phyloP scores from a whole-genome alignment of 23 tunicate genomes.

The Halocynthia roretzi region DNA sequence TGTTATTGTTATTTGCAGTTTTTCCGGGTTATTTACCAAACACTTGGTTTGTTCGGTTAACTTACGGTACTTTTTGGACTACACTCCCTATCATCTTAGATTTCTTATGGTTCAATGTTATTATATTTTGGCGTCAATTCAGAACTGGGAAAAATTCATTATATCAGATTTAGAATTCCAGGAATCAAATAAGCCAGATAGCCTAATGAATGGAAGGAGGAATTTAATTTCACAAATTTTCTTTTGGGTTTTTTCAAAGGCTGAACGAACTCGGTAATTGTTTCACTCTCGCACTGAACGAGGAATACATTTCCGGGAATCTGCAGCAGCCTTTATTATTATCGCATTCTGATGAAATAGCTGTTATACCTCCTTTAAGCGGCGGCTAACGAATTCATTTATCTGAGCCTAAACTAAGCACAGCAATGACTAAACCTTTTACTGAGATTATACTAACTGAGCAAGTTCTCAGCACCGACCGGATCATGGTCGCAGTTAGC shows the following conservation, averaged over 20 bases:
- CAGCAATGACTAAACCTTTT: slow-evolving; percentile 1
- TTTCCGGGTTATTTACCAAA: no score
- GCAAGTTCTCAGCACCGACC: not conserved
- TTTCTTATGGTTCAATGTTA: no score
- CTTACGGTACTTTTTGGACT: no score
- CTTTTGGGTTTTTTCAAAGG: not conserved
- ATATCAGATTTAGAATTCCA: no score
- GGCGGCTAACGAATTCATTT: not conserved
- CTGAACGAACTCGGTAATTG: not conserved
- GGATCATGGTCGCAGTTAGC: not conserved
- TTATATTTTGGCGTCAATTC: no score
- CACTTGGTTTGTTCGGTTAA: no score
- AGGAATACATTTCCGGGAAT: not conserved
- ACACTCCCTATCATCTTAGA: no score
- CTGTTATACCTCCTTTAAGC: not conserved
- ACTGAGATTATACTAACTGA: slow-evolving; percentile 14
- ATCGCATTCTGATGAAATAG: not conserved
- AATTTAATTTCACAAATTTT: no score
- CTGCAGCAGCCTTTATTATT: not conserved
- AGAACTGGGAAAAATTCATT: no score
- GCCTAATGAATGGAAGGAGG: no score
- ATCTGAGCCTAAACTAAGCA: not conserved
- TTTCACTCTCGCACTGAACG: slow-evolving; percentile 6
- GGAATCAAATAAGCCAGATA: no score
- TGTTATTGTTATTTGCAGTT: not conserved